phyloP scores from a whole-genome alignment of 2,888 invertebrate species.

The Nowickia ferox region DNA sequence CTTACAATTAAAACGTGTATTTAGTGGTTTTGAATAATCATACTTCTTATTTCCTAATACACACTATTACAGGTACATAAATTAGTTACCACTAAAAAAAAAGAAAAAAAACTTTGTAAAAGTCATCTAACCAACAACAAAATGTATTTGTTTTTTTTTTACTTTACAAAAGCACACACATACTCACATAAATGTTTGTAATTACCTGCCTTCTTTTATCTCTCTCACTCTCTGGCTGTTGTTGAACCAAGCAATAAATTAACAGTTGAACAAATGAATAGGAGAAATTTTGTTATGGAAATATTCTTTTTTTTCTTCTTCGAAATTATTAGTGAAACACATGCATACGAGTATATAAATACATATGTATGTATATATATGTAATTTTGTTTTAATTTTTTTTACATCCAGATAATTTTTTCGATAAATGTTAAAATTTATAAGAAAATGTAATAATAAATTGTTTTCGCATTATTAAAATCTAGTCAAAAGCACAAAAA shows the following conservation, averaged over 20 bases:
- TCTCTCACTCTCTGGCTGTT: background rate
- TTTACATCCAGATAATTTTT: slow-evolving; percentile 1
- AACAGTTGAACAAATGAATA: background rate
- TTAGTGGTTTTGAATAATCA: background rate
- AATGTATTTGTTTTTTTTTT: background rate
- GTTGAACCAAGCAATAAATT: slow-evolving; percentile 22
- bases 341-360: too few species aligned
- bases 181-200: slow-evolving; percentile 24
- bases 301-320: background rate
- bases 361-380: background rate
- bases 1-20: background rate
- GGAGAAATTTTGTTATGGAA: background rate
- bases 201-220: slow-evolving; percentile 40
- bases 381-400: background rate
- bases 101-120: background rate
- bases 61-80: background rate
- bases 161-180: background rate
- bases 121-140: background rate
- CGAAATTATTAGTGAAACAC: background rate
- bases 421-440: slow-evolving; percentile 1
- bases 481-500: slow-evolving; percentile 11
- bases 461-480: slow-evolving; percentile 37
- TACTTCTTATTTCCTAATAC: background rate
- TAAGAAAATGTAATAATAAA: slow-evolving; percentile 24
- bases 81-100: background rate